Evolutionary conservation across 2,888 invertebrate genomes (phyloP), one percentile per base, ranked within the genome.

Genomic region (Eristalis tenax): DNA sequence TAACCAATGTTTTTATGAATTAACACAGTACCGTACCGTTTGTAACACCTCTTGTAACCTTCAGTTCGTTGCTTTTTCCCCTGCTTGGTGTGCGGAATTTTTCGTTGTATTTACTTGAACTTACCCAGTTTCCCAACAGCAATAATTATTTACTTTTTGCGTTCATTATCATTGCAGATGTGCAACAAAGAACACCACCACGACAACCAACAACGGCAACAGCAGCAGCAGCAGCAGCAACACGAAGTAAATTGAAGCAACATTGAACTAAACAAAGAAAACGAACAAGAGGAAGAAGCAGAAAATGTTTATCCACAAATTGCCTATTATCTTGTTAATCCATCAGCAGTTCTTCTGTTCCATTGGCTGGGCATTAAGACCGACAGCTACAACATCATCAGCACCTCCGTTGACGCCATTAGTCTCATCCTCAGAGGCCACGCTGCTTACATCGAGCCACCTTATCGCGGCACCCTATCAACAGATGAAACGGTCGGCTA

Each of bases 311-410:
- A 88, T 90, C 89, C 87, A 88, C 85, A 89, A 89, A 89, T 89
- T 91, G 89, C 78, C 89, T 78, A 82, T 92, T 89, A 90, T 91
- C 89, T 89, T 89, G 50, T 83, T 91, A 89, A 89, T 91, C 83
- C 88, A 90, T 89, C 89, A 89, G 89, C 84, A 90, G 83, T 89
- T 91, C 88, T 88, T 91, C 89, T 90, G 92, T 91, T 91, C 91
- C 89, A 92, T 90, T 90, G 88, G 89, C 81, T 91, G 92, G 91
- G 90, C 92, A 91, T 90, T 90, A 89, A 91, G 91, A 90, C 88
- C 90, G 83, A 88, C 89, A 71, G 81, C 84, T 18, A 74, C 86
- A 85, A 88, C 73, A 71, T 69, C 89, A 87, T 78, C 90, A 85
- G 77, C 89, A 64, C 74, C 89, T 76, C 81, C 88, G 26, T 64